Conservation (phyloP, 2,888 invertebrate genomes). For the Erebia ligea region DNA sequence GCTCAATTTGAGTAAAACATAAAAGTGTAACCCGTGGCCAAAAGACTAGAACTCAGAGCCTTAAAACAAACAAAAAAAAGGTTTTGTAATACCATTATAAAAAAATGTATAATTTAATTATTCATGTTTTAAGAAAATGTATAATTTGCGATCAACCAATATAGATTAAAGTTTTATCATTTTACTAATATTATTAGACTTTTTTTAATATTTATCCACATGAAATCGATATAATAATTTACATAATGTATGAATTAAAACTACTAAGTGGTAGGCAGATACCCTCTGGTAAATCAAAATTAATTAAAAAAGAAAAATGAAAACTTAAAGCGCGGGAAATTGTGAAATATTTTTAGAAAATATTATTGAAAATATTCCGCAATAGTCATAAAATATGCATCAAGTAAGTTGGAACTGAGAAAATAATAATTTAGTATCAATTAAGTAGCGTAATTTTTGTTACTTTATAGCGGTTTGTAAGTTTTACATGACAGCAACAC, state of each 20-base stretch:
- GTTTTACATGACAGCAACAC: constrained; percentile 69
- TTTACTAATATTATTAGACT: too few relatives aligned
- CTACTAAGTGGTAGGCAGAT: neutral
- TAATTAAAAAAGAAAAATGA: constrained; percentile 44
- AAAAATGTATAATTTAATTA: neutral
- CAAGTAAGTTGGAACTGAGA: constrained; percentile 24
- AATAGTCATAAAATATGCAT: neutral
- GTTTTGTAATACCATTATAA: neutral
- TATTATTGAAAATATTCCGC: neutral
- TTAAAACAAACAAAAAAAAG: neutral
- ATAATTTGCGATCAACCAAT: too few relatives aligned
- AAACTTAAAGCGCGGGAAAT: constrained; percentile 60
- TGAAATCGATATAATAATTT: neutral
- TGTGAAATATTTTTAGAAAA: constrained; percentile 44
- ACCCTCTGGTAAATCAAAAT: neutral
- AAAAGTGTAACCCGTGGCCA: neutral
- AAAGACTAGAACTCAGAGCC: neutral
- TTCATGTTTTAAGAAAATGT: too few relatives aligned
- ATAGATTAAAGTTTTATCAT: too few relatives aligned
- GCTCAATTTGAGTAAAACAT: too few relatives aligned
- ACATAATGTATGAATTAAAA: too few relatives aligned
- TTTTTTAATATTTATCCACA: too few relatives aligned
- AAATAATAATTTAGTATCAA: neutral
- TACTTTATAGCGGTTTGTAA: neutral
- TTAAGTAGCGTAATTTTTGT: neutral